These are phyloP conservation scores for Megalops atlanticus DNA, from an alignment of 2,113 vertebrate species.

Conservation along the genomic window DNA sequence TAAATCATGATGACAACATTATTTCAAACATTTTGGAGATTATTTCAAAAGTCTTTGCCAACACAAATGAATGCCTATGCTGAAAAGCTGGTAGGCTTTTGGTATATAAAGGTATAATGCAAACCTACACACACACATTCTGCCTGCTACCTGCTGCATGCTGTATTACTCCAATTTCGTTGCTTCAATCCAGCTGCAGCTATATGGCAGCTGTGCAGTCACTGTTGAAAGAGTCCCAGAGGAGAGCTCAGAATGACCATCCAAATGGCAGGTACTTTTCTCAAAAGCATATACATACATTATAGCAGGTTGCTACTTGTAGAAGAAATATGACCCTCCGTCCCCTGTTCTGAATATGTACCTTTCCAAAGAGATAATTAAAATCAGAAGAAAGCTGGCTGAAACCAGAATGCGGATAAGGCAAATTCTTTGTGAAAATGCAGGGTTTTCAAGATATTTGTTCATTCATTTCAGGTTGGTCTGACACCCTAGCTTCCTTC, in stretches of 20 bases:
- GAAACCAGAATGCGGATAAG: background rate
- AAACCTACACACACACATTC: background rate
- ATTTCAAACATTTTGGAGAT: no score
- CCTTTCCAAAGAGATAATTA: background rate
- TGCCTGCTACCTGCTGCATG: background rate
- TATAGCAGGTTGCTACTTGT: background rate
- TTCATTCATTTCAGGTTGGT: no score
- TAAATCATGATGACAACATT: no score
- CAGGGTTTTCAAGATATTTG: no score
- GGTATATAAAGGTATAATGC: no score
- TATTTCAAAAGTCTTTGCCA: no score
- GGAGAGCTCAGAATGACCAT: background rate
- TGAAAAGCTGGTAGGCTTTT: no score
- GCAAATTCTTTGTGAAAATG: background rate
- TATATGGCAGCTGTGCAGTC: background rate
- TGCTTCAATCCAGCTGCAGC: background rate
- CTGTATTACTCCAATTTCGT: background rate
- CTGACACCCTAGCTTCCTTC: no score
- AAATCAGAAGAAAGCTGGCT: background rate
- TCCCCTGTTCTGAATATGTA: background rate
- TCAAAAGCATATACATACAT: background rate
- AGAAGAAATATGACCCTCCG: background rate
- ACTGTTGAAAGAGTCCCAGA: background rate
- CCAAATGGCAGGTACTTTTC: background rate
- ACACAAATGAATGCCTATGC: no score